These are phyloP conservation scores for Andrena cerasifolii DNA, from an alignment of 1,140 invertebrate genomes.

Conservation along the genomic window DNA sequence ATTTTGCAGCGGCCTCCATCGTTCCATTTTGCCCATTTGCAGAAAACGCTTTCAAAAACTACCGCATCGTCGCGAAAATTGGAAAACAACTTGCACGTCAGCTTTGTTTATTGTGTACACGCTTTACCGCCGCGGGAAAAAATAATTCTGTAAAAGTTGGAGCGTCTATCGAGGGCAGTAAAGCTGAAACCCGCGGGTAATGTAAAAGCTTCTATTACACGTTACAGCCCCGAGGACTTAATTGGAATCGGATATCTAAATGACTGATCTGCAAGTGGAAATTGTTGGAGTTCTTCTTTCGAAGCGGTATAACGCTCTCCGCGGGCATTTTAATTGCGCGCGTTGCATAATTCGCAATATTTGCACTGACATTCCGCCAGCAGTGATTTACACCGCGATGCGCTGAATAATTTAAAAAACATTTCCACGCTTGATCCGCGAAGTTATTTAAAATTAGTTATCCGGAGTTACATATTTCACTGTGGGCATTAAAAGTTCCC, in stretches of 20 bases:
- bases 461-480: too few species aligned
- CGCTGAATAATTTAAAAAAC: not conserved
- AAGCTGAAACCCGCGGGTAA: conserved; percentile 5
- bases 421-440: not conserved
- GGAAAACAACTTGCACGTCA: not conserved
- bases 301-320: not conserved
- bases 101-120: too few species aligned
- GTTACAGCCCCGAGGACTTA: not conserved
- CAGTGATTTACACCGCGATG: conserved; percentile 1
- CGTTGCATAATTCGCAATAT: conserved; percentile 2
- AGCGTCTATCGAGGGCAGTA: not conserved
- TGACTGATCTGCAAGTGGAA: conserved; percentile 1
- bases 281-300: not conserved
- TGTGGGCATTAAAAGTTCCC: not conserved
- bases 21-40: too few species aligned
- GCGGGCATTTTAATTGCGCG: not conserved
- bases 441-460: not conserved
- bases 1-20: too few species aligned
- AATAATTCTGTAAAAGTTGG: not conserved
- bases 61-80: not conserved
- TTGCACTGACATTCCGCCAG: not conserved
- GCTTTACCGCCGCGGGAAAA: not conserved
- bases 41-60: too few species aligned
- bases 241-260: conserved; percentile 21
- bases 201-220: not conserved